A percentile compares a stretch with the other conserved stretches of the same genome.
phyloP scores from a whole-genome alignment of 1,140 invertebrate genomes.

The Ylistrum balloti region DNA sequence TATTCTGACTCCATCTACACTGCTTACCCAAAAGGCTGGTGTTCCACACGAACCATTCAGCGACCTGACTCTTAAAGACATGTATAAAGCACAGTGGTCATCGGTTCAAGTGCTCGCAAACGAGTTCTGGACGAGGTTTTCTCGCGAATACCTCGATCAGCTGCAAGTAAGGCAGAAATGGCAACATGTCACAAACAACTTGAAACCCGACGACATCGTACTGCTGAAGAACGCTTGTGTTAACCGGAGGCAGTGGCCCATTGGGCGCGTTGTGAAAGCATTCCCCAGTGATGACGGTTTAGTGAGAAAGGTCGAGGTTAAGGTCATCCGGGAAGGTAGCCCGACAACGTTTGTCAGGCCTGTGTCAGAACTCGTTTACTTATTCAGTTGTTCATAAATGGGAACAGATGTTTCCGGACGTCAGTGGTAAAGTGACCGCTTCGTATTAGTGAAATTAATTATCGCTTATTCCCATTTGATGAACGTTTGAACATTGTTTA shows the following conservation, averaged over 20 bases:
- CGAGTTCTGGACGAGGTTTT: constrained; percentile 53
- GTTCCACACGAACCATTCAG: too few relatives aligned
- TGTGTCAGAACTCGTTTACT: constrained; percentile 28
- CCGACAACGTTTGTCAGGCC: neutral
- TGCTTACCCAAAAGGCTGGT: too few relatives aligned
- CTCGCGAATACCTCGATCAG: constrained; percentile 42
- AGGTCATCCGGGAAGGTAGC: neutral
- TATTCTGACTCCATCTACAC: too few relatives aligned
- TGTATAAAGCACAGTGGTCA: neutral
- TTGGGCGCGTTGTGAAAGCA: neutral
- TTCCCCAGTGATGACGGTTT: constrained; percentile 41
- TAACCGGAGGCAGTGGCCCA: neutral
- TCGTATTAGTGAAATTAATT: too few relatives aligned
- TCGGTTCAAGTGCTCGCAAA: constrained; percentile 44
- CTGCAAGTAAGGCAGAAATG: constrained; percentile 42
- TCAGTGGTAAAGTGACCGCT: too few relatives aligned
- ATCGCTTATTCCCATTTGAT: too few relatives aligned
- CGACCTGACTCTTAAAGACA: too few relatives aligned
- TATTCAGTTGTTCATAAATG: too few relatives aligned
- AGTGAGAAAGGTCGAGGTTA: constrained; percentile 40
- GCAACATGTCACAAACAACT: neutral
- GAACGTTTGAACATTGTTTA: too few relatives aligned
- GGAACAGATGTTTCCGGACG: too few relatives aligned
- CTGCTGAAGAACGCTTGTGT: neutral
- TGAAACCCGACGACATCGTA: constrained; percentile 44